Conservation (phyloP, 2,888 invertebrate genomes). For the Eupithecia inturbata region DNA sequence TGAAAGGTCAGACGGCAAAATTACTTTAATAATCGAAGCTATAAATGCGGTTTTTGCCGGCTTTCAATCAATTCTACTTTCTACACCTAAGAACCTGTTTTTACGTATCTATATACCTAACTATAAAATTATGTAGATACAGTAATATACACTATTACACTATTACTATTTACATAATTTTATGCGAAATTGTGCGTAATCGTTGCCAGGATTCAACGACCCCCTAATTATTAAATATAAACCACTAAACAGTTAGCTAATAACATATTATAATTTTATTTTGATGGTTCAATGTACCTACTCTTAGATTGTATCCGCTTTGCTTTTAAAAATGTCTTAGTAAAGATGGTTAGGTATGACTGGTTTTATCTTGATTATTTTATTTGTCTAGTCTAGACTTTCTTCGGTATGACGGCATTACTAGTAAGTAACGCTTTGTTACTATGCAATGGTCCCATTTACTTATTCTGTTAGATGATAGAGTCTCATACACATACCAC, state of each 20-base stretch:
- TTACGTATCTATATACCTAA: neutral
- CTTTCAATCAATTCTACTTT: neutral
- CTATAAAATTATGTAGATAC: no score
- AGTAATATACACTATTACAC: no score
- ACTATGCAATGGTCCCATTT: neutral
- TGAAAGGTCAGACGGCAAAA: constrained; percentile 41
- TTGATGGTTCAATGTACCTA: neutral
- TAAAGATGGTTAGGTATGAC: neutral
- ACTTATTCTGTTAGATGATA: neutral
- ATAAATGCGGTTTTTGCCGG: constrained; percentile 2
- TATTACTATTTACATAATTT: no score
- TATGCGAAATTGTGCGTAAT: neutral
- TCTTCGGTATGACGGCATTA: neutral
- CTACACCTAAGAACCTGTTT: neutral
- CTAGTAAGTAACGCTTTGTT: neutral
- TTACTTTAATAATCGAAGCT: constrained; percentile 26
- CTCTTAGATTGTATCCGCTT: neutral
- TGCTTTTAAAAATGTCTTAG: neutral
- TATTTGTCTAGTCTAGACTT: neutral
- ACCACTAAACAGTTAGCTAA: neutral
- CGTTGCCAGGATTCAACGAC: neutral
- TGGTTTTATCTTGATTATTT: neutral
- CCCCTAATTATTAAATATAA: neutral
- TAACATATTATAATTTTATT: neutral
- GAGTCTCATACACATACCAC: neutral